These are phyloP conservation scores for Panthera leo DNA, from an alignment of 2,113 vertebrate species.

Conservation along the genomic window DNA sequence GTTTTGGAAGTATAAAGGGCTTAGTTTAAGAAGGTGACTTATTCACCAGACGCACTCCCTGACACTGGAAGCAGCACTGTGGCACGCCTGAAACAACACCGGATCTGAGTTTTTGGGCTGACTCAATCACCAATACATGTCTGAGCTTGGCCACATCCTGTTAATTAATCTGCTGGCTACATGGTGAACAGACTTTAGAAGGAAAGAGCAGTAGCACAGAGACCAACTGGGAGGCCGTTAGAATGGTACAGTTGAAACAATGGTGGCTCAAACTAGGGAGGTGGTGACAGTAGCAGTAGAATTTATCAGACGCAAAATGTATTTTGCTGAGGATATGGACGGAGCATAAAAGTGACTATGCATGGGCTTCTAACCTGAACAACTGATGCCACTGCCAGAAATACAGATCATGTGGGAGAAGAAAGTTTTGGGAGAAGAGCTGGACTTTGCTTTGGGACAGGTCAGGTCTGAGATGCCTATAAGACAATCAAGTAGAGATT, in stretches of 20 bases:
- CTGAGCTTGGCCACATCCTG: not conserved
- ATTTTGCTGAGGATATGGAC: not conserved
- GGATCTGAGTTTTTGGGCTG: not conserved
- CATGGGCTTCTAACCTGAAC: not conserved
- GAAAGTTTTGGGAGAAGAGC: not conserved
- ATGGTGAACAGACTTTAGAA: not conserved
- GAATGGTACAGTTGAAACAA: not conserved
- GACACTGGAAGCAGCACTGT: not conserved
- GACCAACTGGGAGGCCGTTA: not conserved
- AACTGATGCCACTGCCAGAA: not conserved
- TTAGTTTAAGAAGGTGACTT: not conserved
- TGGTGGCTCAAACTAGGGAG: not conserved
- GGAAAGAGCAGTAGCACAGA: not conserved
- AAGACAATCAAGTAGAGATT: not conserved
- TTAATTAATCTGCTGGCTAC: not conserved
- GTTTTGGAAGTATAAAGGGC: not conserved
- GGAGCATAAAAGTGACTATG: not conserved
- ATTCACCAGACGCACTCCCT: not conserved
- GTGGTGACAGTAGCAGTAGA: no score
- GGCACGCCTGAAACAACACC: not conserved
- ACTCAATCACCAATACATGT: not conserved
- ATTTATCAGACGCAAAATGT: not conserved
- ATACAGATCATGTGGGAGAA: not conserved
- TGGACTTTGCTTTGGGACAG: not conserved
- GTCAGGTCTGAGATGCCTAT: not conserved